Base-by-base conservation (phyloP, 2,113 vertebrate species). In the Cardinalis cardinalis region DNA sequence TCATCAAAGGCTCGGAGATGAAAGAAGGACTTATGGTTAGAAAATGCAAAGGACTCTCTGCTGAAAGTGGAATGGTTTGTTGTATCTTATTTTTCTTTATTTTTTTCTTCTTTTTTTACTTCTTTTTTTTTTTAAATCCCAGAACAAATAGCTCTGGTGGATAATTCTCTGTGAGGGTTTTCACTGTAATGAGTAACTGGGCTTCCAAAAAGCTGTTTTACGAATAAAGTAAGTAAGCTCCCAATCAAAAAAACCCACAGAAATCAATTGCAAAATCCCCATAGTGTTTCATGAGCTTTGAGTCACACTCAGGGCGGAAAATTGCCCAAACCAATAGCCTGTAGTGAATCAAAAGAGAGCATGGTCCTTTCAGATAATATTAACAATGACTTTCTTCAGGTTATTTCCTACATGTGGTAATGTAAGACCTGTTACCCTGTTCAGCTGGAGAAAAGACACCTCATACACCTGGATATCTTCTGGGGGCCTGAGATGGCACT, bases 1-100 rank as follows among this genome's bases (percentile, higher is more conserved):
- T 93, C 93, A 95, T 93, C 93, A 93, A 94, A 95, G 91, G 89
- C 94, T 89, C 0, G 0, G 89, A 94, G 89, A 95, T 95, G 92
- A 95, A 96, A 94, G 94, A 40, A 93, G 87, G 87, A 92, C 52
- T 95, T 94, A 94, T 12, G 52, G 79, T 83, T 92, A 87, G 81
- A 76, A 94, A 95, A 87, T 58, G 74, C 87, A 93, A 94, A 94
- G 89, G 81, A 87, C 78, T 89, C 61, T 92, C 66, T 87, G 87
- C 84, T 87, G 90, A 92, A 95, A 68, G 74, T 85, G 64, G 78
- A 87, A 95, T 83, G 84, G 81, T 80, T 93, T 96, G 66, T 92
- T 93, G 74, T 79, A 76, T 78, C 41, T 87, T 79, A 6, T 9
- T 65, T 80, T 58, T 66, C 5, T n/a, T 60, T 65, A n/a, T n/a